Conservation (phyloP, 2,797 vertebrate genomes). For the Lepus oiostolus region DNA sequence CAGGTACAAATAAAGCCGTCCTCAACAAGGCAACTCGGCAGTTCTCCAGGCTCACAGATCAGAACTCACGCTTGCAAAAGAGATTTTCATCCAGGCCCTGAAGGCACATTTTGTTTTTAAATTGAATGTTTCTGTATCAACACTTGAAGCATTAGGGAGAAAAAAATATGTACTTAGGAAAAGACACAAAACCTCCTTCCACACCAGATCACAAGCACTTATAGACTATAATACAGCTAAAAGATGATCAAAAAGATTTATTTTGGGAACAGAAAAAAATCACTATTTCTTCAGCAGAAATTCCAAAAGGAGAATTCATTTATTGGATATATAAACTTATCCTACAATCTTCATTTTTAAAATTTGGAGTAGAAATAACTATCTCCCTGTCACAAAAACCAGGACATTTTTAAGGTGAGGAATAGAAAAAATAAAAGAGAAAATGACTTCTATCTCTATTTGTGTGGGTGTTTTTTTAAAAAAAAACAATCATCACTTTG, state of each 20-base stretch:
- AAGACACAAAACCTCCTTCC: slow-evolving; percentile 37
- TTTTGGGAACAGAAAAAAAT: slow-evolving; percentile 34
- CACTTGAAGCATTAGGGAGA: background rate
- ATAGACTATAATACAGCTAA: background rate
- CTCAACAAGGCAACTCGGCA: background rate
- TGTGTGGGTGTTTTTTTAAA: slow-evolving; percentile 73
- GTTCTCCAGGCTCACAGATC: background rate
- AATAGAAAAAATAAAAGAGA: slow-evolving; percentile 64
- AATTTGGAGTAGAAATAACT: slow-evolving; percentile 65
- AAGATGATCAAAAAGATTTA: slow-evolving; percentile 47
- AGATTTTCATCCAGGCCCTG: background rate
- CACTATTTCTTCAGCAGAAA: slow-evolving; percentile 48
- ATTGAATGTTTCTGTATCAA: slow-evolving; percentile 56
- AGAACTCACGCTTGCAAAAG: background rate
- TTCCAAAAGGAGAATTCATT: slow-evolving; percentile 51
- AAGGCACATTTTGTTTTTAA: background rate
- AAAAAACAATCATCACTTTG: slow-evolving; percentile 77
- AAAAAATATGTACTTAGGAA: background rate
- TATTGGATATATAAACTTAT: slow-evolving; percentile 57
- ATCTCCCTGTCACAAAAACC: slow-evolving; percentile 60
- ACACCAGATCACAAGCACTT: background rate
- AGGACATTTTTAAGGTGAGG: slow-evolving; percentile 69
- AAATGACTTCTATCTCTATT: slow-evolving; percentile 72
- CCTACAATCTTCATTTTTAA: slow-evolving; percentile 52
- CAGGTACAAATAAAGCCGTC: background rate